Evolutionary conservation across 2,797 vertebrate genomes (phyloP).

Genomic region (Geotrypetes seraphini): DNA sequence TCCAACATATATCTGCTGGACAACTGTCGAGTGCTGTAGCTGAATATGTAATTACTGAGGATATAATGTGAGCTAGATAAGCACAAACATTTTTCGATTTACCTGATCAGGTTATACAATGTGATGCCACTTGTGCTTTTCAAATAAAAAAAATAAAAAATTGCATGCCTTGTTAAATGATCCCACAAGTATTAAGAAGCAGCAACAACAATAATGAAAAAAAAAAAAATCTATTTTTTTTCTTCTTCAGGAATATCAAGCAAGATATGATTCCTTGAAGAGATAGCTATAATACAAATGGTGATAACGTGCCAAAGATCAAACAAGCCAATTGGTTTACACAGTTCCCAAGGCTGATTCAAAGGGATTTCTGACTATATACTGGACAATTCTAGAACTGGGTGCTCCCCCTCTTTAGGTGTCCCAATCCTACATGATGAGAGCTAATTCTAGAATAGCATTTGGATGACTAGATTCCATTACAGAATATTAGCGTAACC

Average conservation of each 20-base stretch:
- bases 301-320: not conserved
- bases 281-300: not conserved
- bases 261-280: not conserved
- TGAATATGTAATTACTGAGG: not conserved
- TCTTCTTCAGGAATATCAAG: not conserved
- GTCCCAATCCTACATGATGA: too few relatives aligned
- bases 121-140: not conserved
- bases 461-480: too few relatives aligned
- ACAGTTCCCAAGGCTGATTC: not conserved
- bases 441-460: too few relatives aligned
- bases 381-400: too few relatives aligned
- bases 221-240: too few relatives aligned
- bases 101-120: too few relatives aligned
- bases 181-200: not conserved
- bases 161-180: not conserved
- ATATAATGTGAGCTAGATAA: not conserved
- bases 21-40: too few relatives aligned
- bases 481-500: too few relatives aligned
- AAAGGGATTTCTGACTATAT: not conserved
- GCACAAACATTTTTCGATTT: too few relatives aligned
- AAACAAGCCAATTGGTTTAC: not conserved
- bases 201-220: not conserved
- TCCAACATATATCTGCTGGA: accelerated
- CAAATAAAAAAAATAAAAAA: too few relatives aligned
- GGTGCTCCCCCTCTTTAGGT: too few relatives aligned